Conservation (phyloP, 2,797 vertebrate species). For the Helostoma temminkii region DNA sequence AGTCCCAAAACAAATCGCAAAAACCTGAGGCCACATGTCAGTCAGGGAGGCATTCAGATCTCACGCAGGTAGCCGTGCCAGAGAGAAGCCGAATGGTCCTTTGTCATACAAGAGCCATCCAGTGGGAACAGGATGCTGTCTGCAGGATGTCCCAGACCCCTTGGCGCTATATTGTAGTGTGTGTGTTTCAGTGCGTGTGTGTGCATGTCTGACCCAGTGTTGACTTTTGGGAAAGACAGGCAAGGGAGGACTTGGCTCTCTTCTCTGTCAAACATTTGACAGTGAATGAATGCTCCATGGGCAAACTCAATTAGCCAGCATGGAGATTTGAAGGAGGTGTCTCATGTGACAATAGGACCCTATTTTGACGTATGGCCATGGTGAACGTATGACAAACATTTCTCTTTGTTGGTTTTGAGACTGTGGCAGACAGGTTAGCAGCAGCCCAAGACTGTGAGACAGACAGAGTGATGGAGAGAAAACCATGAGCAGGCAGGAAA, state of each 20-base stretch:
- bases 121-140: conserved; percentile 83
- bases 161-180: conserved; percentile 77
- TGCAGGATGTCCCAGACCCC: conserved; percentile 81
- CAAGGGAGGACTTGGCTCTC: conserved; percentile 69
- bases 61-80: conserved; percentile 82
- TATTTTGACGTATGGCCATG: conserved; percentile 64
- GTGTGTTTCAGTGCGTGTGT: conserved; percentile 63
- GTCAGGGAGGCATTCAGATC: conserved; percentile 78
- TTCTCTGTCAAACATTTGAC: conserved; percentile 68
- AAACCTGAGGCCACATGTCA: conserved; percentile 78
- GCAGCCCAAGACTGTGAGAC: conserved; percentile 43
- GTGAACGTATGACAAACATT: conserved; percentile 69
- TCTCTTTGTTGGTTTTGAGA: conserved; percentile 57
- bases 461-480: conserved; percentile 27
- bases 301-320: conserved; percentile 78
- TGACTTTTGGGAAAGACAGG: conserved; percentile 76
- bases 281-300: conserved; percentile 70
- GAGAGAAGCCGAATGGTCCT: conserved; percentile 81
- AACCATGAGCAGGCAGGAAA: background rate
- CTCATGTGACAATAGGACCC: conserved; percentile 59
- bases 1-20: conserved; percentile 72
- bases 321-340: conserved; percentile 72
- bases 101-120: conserved; percentile 83
- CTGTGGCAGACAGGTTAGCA: conserved; percentile 56
- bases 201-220: conserved; percentile 71